Evolutionary conservation across 2,888 invertebrate species (phyloP).

Genomic region (Yponomeuta sedellus): DNA sequence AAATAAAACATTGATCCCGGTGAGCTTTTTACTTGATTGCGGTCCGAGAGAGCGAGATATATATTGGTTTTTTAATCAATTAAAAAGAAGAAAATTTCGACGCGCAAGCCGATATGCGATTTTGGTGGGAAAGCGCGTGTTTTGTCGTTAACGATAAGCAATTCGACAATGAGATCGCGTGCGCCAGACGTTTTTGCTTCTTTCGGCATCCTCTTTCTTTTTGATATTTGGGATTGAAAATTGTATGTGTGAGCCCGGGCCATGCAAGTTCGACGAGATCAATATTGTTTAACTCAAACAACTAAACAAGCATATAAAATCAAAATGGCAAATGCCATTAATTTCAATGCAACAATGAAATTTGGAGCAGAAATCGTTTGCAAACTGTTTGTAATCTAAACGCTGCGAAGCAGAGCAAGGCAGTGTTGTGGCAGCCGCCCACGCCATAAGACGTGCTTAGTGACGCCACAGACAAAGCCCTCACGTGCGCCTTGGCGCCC

Average conservation of each 20-base stretch:
- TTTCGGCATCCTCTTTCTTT: constrained; percentile 43
- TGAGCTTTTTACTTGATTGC: constrained; percentile 72
- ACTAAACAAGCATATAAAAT: too few species aligned
- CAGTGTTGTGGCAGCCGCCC: constrained; percentile 58
- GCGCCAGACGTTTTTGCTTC: constrained; percentile 10
- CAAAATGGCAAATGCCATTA: too few species aligned
- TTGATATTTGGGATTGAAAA: constrained; percentile 14
- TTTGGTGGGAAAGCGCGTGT: constrained; percentile 66
- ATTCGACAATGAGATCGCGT: constrained; percentile 39
- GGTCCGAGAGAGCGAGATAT: constrained; percentile 46
- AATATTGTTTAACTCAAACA: too few species aligned
- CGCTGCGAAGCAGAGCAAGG: constrained; percentile 20
- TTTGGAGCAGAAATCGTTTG: background rate
- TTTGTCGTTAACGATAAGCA: constrained; percentile 42
- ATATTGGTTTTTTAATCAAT: constrained; percentile 48
- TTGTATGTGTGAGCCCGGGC: too few species aligned
- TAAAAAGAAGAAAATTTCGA: constrained; percentile 39
- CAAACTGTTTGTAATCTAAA: background rate
- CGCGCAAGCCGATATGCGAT: constrained; percentile 53
- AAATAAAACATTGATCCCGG: constrained; percentile 72
- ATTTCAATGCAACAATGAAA: background rate
- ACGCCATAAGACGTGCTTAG: constrained; percentile 55
- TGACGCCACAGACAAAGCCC: constrained; percentile 42
- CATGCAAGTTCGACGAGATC: too few species aligned
- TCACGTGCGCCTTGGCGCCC: constrained; percentile 64